Percentiles rank a stretch among this genome's conserved stretches.
Conservation (phyloP, 2,797 vertebrate species). For the Scyliorhinus canicula region DNA sequence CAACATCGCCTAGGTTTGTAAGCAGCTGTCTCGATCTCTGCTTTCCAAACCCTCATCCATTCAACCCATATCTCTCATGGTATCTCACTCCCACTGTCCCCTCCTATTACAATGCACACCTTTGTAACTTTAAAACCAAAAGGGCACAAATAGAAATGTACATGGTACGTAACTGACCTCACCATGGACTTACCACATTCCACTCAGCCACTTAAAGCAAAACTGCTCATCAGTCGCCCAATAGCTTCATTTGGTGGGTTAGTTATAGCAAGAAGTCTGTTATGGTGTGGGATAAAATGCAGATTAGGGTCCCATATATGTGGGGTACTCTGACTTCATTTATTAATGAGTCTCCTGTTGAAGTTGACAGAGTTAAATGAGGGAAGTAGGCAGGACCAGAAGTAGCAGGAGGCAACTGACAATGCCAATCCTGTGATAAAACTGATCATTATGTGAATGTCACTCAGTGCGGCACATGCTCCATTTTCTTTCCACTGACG, state of each 20-base stretch:
- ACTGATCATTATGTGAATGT: background rate
- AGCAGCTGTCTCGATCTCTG: background rate
- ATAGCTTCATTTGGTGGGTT: background rate
- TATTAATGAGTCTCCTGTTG: background rate
- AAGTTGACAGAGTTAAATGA: background rate
- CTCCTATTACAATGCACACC: background rate
- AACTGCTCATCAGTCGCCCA: background rate
- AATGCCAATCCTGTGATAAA: background rate
- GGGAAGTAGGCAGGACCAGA: background rate
- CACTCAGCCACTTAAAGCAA: background rate
- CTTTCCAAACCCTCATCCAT: background rate
- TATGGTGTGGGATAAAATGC: background rate
- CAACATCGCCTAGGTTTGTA: background rate
- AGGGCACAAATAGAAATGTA: background rate
- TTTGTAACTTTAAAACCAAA: background rate
- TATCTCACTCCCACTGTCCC: background rate
- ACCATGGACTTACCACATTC: background rate
- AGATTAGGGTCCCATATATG: background rate
- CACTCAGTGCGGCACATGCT: background rate
- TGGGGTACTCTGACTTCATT: background rate
- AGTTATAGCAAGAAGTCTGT: background rate
- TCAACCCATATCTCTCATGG: too few relatives aligned
- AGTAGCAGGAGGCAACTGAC: background rate
- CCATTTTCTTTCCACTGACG: background rate
- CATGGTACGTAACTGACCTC: background rate